Conservation (phyloP, 2,888 invertebrate genomes). For the Trichacis sp. region DNA sequence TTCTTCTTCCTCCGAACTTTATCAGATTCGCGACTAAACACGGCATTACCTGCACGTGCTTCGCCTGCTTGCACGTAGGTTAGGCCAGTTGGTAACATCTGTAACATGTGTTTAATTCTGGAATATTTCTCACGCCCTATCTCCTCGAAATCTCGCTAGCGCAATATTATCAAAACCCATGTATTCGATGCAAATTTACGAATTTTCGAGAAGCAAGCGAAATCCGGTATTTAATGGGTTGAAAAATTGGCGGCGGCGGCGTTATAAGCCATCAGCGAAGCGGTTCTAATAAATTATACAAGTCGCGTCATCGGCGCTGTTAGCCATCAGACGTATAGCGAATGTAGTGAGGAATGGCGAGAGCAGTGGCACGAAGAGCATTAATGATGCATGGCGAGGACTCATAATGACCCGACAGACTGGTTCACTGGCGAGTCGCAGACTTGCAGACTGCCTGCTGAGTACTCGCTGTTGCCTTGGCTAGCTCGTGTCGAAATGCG, state of each 20-base stretch:
- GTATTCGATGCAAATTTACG: no score
- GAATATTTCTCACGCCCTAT: slow-evolving; percentile 36
- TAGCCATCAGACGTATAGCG: no score
- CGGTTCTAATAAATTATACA: no score
- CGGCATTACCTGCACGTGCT: slow-evolving; percentile 42
- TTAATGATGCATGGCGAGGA: slow-evolving; percentile 60
- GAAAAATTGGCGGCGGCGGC: no score
- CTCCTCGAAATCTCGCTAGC: slow-evolving; percentile 29
- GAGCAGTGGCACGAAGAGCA: slow-evolving; percentile 52
- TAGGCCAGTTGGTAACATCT: slow-evolving; percentile 41
- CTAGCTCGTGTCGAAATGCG: slow-evolving; percentile 48
- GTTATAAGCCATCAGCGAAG: no score
- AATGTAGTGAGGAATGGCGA: slow-evolving; percentile 48
- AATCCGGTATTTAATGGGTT: no score
- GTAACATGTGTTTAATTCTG: no score
- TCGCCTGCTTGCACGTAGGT: slow-evolving; percentile 33
- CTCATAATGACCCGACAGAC: slow-evolving; percentile 60
- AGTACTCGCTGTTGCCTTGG: slow-evolving; percentile 36
- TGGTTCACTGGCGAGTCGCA: slow-evolving; percentile 47
- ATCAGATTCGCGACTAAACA: slow-evolving; percentile 43
- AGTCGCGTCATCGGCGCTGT: no score
- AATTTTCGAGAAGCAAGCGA: no score
- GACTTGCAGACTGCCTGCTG: slow-evolving; percentile 31
- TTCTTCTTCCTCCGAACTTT: no score
- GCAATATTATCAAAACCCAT: no score